Conservation (phyloP, 1,140 invertebrate species). For the Portunus trituberculatus region DNA sequence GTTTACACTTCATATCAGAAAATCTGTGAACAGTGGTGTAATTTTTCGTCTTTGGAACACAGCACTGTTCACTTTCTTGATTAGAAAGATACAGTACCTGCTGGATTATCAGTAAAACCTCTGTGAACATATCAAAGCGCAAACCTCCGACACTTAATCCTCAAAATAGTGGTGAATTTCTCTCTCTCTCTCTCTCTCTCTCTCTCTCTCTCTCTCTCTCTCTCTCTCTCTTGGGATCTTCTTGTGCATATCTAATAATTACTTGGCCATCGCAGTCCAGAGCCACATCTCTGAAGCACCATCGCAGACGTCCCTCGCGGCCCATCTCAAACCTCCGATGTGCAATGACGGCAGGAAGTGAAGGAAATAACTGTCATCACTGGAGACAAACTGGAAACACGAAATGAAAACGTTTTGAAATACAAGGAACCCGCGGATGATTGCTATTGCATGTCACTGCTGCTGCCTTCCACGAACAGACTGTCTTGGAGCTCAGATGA, state of each 20-base stretch:
- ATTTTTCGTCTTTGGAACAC: no score
- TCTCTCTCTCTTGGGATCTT: not conserved
- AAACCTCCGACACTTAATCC: no score
- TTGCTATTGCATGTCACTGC: no score
- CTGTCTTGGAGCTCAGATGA: no score
- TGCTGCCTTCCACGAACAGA: no score
- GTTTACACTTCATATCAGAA: no score
- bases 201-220: slow-evolving; percentile 20
- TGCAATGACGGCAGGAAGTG: not conserved
- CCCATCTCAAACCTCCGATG: not conserved
- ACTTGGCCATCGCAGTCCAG: not conserved
- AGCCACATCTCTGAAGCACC: not conserved
- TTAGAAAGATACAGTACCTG: no score
- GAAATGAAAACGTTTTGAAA: not conserved
- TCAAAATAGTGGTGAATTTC: not conserved
- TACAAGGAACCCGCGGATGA: no score
- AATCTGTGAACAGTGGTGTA: no score
- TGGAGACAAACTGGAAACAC: not conserved
- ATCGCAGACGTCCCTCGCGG: not conserved
- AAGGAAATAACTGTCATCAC: not conserved
- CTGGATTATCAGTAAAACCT: not conserved
- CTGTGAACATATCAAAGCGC: no score
- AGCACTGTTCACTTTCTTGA: no score
- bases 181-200: not conserved
- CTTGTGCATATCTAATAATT: not conserved